Base-by-base conservation (phyloP, 2,797 vertebrate genomes). In the Melanotaenia trifasciata region DNA sequence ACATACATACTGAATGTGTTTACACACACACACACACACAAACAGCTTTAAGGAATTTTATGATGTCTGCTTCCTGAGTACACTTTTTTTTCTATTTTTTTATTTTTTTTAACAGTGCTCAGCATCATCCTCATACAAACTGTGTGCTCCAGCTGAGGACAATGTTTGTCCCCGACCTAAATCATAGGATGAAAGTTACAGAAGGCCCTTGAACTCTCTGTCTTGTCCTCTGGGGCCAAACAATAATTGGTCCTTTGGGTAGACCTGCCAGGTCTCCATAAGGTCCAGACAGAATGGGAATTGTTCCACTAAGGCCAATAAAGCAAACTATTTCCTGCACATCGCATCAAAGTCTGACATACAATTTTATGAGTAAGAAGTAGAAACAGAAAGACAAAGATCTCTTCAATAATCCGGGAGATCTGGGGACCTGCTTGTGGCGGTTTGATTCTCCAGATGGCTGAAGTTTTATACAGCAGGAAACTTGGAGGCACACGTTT, bases 251-350 rank as follows among this genome's bases (percentile, higher is more conserved):
- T 90, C 90, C 89, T 90, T 66, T 77, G 82, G 84, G 89, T 89
- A 81, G 83, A 92, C 80, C 79, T 85, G 87, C 84, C 86, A 88
- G 88, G 84, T 75, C 84, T 84, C 72, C 68, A 72, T 74, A 91
- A 85, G 84, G 81, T 87, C 87, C 86, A 88, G 87, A 88, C 84
- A 85, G 83, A 88, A 90, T 81, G 40, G 74, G 81, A 87, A 89
- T 92, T 87, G 86, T 90, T 92, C 86, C 90, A 92, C 83, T 88
- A 89, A 85, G 89, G 87, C 89, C 89, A 93, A 90, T 93, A 93
- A 94, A 93, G 87, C 79, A 84, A 83, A 84, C 90, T 88, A 90
- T 92, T 93, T 94, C 92, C 93, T 92, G 87, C 86, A 80, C 66
- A 83, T 90, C 85, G 86, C 86, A 90, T 93, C 90, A 92, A 93